These are phyloP conservation scores for Limosa lapponica DNA, from an alignment of 2,797 vertebrate genomes.

Conservation along the genomic window DNA sequence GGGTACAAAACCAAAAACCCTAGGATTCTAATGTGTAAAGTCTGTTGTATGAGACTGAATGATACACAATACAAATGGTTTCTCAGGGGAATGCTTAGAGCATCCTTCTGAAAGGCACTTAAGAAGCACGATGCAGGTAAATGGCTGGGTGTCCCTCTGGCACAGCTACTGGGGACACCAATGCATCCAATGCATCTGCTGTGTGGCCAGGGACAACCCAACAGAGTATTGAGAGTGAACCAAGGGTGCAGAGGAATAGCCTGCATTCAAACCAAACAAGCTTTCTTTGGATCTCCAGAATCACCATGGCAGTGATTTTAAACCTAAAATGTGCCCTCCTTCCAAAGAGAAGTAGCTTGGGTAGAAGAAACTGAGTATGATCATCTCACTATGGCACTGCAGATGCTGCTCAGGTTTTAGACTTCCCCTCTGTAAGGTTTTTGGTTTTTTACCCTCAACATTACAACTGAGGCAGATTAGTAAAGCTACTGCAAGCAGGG, in stretches of 20 bases:
- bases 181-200: neutral
- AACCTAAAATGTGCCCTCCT: neutral
- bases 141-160: neutral
- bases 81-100: neutral
- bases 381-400: fast-evolving
- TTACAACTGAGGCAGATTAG: neutral
- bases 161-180: neutral
- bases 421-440: neutral
- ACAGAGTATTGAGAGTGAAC: fast-evolving
- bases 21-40: neutral
- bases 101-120: neutral
- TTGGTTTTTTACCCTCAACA: neutral
- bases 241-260: neutral
- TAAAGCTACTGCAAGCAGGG: neutral
- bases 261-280: neutral
- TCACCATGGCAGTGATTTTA: neutral
- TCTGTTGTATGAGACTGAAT: neutral
- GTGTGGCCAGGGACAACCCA: fast-evolving
- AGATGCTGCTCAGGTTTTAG: neutral
- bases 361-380: neutral
- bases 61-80: neutral
- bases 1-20: neutral
- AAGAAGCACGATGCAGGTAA: too few species aligned
- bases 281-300: neutral
- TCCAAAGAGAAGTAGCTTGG: neutral